Evolutionary conservation across 2,113 vertebrate species (phyloP).

Genomic region (Otocyon megalotis): DNA sequence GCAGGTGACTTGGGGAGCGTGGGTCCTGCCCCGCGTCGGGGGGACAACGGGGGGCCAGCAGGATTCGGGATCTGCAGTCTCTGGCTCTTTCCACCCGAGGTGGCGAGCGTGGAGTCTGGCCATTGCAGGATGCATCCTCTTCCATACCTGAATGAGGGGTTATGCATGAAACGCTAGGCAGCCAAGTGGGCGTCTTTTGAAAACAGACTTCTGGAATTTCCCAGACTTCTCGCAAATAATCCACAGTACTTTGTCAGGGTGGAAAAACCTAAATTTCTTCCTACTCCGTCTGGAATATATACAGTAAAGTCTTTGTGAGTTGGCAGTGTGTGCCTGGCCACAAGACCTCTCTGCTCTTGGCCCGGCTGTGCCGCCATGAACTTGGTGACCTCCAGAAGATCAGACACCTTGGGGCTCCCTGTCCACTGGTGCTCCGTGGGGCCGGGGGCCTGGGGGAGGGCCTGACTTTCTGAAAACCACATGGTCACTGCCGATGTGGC

Average conservation of each 20-base stretch:
- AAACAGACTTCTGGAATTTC: conserved; percentile 74
- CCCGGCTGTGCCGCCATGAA: neutral
- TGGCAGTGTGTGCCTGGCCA: conserved; percentile 21
- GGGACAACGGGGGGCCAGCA: accelerated
- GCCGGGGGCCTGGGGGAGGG: accelerated
- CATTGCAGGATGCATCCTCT: neutral
- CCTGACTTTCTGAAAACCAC: neutral
- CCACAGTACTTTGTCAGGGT: conserved; percentile 65
- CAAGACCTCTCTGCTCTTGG: conserved; percentile 49
- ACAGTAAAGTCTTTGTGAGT: conserved; percentile 70
- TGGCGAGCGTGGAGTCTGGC: neutral
- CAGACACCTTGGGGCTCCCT: neutral
- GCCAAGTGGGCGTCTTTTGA: conserved; percentile 62
- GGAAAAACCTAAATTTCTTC: conserved; percentile 74
- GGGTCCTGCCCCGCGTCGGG: accelerated
- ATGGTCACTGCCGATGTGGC: neutral
- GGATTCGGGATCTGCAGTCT: neutral
- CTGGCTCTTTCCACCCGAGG: neutral
- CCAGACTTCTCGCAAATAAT: conserved; percentile 73
- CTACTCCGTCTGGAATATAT: conserved; percentile 54
- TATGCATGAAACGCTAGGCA: neutral
- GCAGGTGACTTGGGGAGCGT: neutral
- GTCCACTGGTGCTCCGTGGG: neutral
- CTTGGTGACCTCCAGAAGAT: neutral
- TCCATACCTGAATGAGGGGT: neutral